Base-by-base conservation (phyloP, 2,797 vertebrate species). In the Rhinichthys osculus region DNA sequence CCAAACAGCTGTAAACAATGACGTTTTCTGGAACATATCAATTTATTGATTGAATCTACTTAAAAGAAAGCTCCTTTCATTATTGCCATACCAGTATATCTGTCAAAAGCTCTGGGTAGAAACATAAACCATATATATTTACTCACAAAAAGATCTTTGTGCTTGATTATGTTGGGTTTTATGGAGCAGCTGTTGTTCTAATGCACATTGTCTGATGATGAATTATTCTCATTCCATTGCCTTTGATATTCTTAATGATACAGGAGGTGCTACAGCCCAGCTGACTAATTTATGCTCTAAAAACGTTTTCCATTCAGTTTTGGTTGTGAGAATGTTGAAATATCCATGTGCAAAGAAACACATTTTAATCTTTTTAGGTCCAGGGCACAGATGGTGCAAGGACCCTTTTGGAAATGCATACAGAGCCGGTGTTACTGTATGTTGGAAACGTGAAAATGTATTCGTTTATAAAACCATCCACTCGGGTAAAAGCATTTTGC, bases 21-120 rank as follows among this genome's bases (percentile, higher is more conserved):
- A 8, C 59, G 35, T 16, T 78, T 82, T 88, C 70, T 78, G 72
- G 47, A 83, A 85, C 16, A n/a, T 44, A 86, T 86, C 52, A 44
- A 73, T 54, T 87, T 69, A 77, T 85, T 82, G 50, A 88, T 84
- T 78, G 86, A 81, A 88, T 85, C 66, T 86, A 38, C 69, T 88
- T 73, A 83, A 85, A 62, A 81, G 79, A 81, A 85, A 85, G 70
- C 77, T 21, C 8, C 57, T 64, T 80, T 85, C 78, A 73, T 85
- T 85, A 86, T 88, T 81, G 44, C 44, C 23, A 85, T 16, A 27
- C 66, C 71, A 83, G 54, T 85, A 77, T 72, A 77, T 83, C 79
- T 83, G 70, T 78, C 76, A 83, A 81, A 62, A 27, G 62, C 19
- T 71, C 33, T 33, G 52, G 57, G 57, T 69, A 30, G 72, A 70